phyloP scores from a whole-genome alignment of 2,797 vertebrate species.

The Brachymystax lenok region DNA sequence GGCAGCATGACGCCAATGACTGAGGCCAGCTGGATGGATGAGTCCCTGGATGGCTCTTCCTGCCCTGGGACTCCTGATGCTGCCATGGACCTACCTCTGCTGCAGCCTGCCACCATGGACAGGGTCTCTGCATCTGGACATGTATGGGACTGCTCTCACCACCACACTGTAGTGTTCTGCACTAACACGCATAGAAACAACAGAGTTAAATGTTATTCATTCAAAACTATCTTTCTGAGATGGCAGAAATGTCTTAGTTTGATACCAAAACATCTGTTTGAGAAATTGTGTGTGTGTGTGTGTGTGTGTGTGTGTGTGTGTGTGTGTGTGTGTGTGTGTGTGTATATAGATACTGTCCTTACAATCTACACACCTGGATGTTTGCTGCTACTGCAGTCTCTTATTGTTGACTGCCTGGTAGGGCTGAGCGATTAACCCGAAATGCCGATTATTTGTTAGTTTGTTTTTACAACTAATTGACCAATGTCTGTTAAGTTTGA shows the following conservation, averaged over 20 bases:
- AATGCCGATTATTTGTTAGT: too few relatives aligned
- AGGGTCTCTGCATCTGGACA: slow-evolving; percentile 93
- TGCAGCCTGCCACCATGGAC: slow-evolving; percentile 75
- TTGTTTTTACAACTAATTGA: too few relatives aligned
- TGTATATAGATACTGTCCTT: neutral
- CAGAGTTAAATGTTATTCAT: neutral
- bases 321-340: neutral
- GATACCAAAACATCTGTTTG: neutral
- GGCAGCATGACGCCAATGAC: slow-evolving; percentile 79
- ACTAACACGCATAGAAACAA: neutral
- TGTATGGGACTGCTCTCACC: slow-evolving; percentile 76
- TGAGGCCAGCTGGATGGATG: slow-evolving; percentile 82
- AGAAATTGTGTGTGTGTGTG: neutral
- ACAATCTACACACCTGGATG: neutral
- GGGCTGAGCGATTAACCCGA: too few relatives aligned
- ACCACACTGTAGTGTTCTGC: slow-evolving; percentile 1
- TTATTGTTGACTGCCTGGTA: too few relatives aligned
- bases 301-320: too few relatives aligned
- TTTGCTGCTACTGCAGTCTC: neutral
- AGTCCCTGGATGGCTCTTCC: slow-evolving; percentile 73
- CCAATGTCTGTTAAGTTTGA: too few relatives aligned
- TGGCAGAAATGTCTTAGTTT: neutral
- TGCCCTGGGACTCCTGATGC: slow-evolving; percentile 71
- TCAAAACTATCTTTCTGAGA: neutral
- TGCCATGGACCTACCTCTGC: slow-evolving; percentile 72